A percentile compares a stretch with the other conserved stretches of the same genome.
These are phyloP conservation scores for Tenebrio molitor DNA, from an alignment of 1,140 invertebrate genomes.

Conservation along the genomic window DNA sequence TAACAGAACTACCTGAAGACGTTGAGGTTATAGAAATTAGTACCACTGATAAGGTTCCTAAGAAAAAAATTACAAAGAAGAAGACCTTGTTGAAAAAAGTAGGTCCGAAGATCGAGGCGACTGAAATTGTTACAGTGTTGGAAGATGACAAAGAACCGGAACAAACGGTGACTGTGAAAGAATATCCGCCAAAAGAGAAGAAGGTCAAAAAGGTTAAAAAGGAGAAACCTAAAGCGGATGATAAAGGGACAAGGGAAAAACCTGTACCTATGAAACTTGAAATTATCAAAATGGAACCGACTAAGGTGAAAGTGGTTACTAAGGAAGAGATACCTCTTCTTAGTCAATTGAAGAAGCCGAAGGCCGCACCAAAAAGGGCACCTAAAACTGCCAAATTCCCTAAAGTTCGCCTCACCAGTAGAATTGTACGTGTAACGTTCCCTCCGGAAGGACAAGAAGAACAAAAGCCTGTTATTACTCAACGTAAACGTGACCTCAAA, in stretches of 20 bases:
- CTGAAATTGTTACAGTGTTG: conserved; percentile 61
- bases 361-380: conserved; percentile 60
- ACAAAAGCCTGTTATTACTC: conserved; percentile 68
- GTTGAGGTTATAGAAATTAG: conserved; percentile 67
- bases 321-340: conserved; percentile 55
- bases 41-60: conserved; percentile 64
- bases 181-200: conserved; percentile 62
- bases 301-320: conserved; percentile 47
- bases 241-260: conserved; percentile 70
- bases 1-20: conserved; percentile 66
- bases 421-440: conserved; percentile 74
- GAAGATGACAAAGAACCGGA: conserved; percentile 63
- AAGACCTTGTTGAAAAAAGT: conserved; percentile 58
- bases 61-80: conserved; percentile 62
- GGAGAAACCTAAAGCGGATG: conserved; percentile 66
- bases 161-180: conserved; percentile 58
- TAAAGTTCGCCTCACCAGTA: conserved; percentile 76
- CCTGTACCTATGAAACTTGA: conserved; percentile 50
- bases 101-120: conserved; percentile 62
- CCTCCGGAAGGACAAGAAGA: conserved; percentile 68
- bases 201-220: conserved; percentile 65
- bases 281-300: conserved; percentile 57
- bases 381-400: conserved; percentile 69
- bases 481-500: conserved; percentile 69
- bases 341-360: conserved; percentile 61